Evolutionary conservation across 2,888 invertebrate genomes (phyloP).

Genomic region (Philaethria dido): DNA sequence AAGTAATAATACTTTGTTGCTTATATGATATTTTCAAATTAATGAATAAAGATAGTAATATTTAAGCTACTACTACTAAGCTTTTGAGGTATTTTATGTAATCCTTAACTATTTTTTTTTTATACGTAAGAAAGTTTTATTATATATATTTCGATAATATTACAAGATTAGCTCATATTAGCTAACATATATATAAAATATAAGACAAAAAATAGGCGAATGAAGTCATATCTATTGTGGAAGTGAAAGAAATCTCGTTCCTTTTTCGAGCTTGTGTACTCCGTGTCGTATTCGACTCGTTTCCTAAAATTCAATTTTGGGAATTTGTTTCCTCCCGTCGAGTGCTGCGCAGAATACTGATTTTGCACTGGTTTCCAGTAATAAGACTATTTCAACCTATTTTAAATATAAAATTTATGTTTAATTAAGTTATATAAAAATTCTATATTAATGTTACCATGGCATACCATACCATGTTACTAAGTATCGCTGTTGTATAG

Average conservation of each 20-base stretch:
- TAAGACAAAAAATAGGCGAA: constrained; percentile 38
- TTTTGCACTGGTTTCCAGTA: constrained; percentile 49
- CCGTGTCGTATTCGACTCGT: constrained; percentile 82
- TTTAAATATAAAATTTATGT: constrained; percentile 50
- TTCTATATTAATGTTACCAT: background rate
- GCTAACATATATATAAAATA: constrained; percentile 12
- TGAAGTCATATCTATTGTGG: constrained; percentile 67
- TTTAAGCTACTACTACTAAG: too few species aligned
- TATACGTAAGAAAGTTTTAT: too few species aligned
- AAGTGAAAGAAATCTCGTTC: constrained; percentile 79
- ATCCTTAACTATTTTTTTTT: too few species aligned
- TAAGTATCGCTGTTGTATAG: too few species aligned
- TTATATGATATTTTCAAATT: too few species aligned
- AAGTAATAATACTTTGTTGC: too few species aligned
- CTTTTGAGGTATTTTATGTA: too few species aligned
- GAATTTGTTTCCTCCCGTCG: constrained; percentile 82
- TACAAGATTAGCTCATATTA: background rate
- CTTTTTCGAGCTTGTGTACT: constrained; percentile 76
- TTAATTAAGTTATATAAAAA: constrained; percentile 16
- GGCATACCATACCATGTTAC: too few species aligned
- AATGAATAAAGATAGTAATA: too few species aligned
- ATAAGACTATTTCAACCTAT: constrained; percentile 41
- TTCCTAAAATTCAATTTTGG: constrained; percentile 84
- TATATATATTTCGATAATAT: background rate
- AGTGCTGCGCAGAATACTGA: constrained; percentile 78